Evolutionary conservation across 2,113 vertebrate genomes (phyloP).

Genomic region (Rousettus leschenaultii): DNA sequence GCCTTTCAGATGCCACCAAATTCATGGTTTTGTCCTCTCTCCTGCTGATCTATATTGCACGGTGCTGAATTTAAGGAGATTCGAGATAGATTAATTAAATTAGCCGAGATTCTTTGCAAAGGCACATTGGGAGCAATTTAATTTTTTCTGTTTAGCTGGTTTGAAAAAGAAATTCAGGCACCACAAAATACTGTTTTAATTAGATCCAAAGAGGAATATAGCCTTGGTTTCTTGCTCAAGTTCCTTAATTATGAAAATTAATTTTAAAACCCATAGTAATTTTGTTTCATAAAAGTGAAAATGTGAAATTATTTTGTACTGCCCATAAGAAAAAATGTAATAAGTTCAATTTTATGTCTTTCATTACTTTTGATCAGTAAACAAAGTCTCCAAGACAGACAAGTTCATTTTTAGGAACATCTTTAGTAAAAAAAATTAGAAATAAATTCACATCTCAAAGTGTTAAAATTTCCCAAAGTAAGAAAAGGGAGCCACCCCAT

Average conservation of each 20-base stretch:
- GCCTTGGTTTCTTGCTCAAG: conserved; percentile 59
- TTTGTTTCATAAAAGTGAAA: conserved; percentile 63
- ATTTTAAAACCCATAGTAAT: conserved; percentile 58
- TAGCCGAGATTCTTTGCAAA: conserved; percentile 60
- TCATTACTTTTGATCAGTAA: neutral
- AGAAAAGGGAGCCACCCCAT: neutral
- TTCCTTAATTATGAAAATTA: conserved; percentile 76
- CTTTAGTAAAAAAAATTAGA: neutral
- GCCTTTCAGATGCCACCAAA: conserved; percentile 14
- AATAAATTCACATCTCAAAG: neutral
- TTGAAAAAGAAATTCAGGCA: conserved; percentile 67
- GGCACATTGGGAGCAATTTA: conserved; percentile 67
- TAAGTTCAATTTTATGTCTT: neutral
- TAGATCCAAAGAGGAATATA: conserved; percentile 67
- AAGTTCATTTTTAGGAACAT: neutral
- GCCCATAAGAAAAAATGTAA: neutral
- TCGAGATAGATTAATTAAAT: conserved; percentile 74
- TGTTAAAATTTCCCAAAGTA: neutral
- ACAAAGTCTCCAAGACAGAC: neutral
- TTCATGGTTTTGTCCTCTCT: neutral
- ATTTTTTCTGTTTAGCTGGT: conserved; percentile 54
- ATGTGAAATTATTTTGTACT: conserved; percentile 58
- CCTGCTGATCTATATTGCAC: conserved; percentile 7
- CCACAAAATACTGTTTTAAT: conserved; percentile 79
- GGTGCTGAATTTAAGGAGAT: conserved; percentile 61